Percentiles rank a stretch among this genome's conserved stretches.
These are phyloP conservation scores for Fabriciana adippe DNA, from an alignment of 2,888 invertebrate genomes.

Conservation along the genomic window DNA sequence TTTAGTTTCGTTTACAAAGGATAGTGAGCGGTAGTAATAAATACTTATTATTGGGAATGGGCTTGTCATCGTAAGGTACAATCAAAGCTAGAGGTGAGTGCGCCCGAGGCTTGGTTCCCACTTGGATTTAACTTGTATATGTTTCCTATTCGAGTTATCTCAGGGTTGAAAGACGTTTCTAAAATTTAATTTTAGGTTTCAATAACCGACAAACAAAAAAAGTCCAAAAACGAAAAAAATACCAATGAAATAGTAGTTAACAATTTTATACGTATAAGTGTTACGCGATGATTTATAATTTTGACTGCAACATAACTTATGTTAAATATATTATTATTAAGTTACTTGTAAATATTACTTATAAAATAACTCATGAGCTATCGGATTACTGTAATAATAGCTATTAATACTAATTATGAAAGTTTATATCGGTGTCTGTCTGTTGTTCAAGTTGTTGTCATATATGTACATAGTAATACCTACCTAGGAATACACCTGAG, in stretches of 20 bases:
- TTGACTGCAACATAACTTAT: no score
- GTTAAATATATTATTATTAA: no score
- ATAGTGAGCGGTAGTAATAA: constrained; percentile 60
- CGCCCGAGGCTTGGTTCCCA: constrained; percentile 72
- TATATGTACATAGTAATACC: no score
- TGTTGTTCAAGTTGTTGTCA: no score
- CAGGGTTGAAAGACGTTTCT: constrained; percentile 36
- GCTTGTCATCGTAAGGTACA: constrained; percentile 79
- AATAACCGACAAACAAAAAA: constrained; percentile 1
- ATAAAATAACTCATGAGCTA: no score
- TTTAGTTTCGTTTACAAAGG: constrained; percentile 37
- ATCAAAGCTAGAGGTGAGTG: constrained; percentile 68
- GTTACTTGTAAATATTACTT: no score
- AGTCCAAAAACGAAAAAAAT: background rate
- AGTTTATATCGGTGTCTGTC: no score
- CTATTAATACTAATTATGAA: no score
- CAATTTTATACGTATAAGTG: background rate
- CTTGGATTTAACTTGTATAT: constrained; percentile 52
- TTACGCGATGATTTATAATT: no score
- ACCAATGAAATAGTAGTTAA: no score
- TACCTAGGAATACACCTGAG: no score
- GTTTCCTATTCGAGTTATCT: constrained; percentile 44
- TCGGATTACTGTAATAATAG: no score
- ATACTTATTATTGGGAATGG: constrained; percentile 75
- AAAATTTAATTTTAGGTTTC: constrained; percentile 27